Conservation (phyloP, 2,113 vertebrate species). For the Oreochromis aureus region DNA sequence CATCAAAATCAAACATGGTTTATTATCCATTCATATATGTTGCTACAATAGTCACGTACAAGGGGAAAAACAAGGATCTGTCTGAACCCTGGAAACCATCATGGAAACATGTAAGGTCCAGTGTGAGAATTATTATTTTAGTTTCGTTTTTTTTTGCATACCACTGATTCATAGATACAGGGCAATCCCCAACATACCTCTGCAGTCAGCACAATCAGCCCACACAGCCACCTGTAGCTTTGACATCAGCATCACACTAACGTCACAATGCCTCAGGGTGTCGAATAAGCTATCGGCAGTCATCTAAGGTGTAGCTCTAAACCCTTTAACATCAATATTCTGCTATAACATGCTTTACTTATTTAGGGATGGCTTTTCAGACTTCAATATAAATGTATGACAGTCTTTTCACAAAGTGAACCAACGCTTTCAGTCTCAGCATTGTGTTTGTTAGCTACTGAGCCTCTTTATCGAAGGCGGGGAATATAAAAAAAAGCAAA, state of each 20-base stretch:
- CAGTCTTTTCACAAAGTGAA: not conserved
- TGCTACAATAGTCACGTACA: not conserved
- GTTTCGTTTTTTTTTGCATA: not conserved
- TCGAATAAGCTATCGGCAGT: not conserved
- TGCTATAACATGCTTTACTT: not conserved
- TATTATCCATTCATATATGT: not conserved
- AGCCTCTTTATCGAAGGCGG: not conserved
- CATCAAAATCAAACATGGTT: not conserved
- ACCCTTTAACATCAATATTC: not conserved
- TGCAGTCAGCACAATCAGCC: slow-evolving; percentile 31
- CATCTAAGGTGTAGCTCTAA: not conserved
- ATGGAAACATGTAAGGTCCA: not conserved
- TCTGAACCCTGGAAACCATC: not conserved
- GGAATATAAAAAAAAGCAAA: not conserved
- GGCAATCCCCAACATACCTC: slow-evolving; percentile 18
- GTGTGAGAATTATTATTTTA: not conserved
- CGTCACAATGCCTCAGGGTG: not conserved
- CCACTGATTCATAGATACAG: slow-evolving; percentile 20
- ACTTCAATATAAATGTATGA: not conserved
- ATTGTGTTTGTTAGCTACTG: not conserved
- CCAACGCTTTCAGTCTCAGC: not conserved
- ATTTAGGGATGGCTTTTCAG: not conserved
- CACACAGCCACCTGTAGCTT: slow-evolving; percentile 15
- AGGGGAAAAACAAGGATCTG: not conserved
- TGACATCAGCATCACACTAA: slow-evolving; percentile 13